These are phyloP conservation scores for Eleutherodactylus coqui DNA, from an alignment of 2,797 vertebrate genomes.

Conservation along the genomic window DNA sequence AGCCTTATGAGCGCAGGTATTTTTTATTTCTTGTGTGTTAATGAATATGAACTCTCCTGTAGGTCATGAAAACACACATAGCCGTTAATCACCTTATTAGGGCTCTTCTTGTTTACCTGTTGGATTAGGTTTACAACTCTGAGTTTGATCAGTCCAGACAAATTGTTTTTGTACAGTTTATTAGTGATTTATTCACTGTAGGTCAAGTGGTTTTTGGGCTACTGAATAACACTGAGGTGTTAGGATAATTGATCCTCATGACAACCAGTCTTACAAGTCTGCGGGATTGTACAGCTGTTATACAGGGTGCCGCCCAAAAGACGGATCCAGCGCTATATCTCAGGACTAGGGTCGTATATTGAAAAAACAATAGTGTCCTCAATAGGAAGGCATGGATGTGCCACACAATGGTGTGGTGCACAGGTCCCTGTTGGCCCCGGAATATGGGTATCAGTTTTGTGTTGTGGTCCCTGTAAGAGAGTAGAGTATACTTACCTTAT, in stretches of 20 bases:
- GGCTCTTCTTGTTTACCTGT: neutral
- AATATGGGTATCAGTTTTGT: no score
- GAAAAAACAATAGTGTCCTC: no score
- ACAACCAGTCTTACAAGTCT: neutral
- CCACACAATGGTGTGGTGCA: no score
- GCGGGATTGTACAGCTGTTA: neutral
- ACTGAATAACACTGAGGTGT: conserved; percentile 10
- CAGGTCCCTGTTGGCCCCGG: no score
- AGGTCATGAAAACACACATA: neutral
- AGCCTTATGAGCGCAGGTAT: no score
- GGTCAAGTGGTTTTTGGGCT: neutral
- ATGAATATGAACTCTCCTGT: neutral
- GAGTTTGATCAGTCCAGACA: neutral
- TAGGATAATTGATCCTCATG: conserved; percentile 21
- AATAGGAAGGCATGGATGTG: no score
- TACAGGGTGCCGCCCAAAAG: no score
- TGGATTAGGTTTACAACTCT: neutral
- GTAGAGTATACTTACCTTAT: no score
- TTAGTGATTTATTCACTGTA: neutral
- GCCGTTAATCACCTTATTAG: neutral
- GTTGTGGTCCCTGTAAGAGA: no score
- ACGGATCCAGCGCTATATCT: no score
- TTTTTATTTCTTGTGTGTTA: no score
- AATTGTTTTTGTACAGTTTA: neutral
- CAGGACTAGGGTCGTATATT: no score